Evolutionary conservation across 2,888 invertebrate genomes (phyloP).

Genomic region (Dasypolia templi): DNA sequence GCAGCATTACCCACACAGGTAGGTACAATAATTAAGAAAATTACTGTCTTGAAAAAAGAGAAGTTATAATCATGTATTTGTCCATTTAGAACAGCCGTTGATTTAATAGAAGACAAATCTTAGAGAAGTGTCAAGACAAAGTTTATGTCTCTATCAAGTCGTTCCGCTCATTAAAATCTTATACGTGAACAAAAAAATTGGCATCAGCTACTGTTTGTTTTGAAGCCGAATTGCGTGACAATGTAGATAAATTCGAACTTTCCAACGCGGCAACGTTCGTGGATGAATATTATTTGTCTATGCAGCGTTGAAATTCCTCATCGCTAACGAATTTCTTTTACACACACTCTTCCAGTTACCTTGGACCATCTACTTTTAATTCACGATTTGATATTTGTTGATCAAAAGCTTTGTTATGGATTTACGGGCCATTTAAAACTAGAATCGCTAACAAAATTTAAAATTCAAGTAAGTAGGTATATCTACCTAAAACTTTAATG

Average conservation of each 20-base stretch:
- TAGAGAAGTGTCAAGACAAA: slow-evolving; percentile 10
- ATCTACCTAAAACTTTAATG: not conserved
- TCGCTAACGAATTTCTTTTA: slow-evolving; percentile 56
- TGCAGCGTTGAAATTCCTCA: slow-evolving; percentile 50
- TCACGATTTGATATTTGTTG: not conserved
- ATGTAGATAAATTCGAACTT: slow-evolving; percentile 49
- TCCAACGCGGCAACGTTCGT: slow-evolving; percentile 28
- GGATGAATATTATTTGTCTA: not conserved
- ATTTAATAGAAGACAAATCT: not conserved
- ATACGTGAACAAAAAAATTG: slow-evolving; percentile 24
- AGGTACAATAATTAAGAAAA: not conserved
- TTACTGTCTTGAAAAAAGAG: not conserved
- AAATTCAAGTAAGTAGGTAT: not conserved
- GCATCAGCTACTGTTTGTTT: slow-evolving; percentile 47
- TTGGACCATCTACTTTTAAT: not conserved
- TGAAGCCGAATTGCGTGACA: slow-evolving; percentile 55
- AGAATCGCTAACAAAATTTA: not conserved
- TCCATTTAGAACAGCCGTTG: not conserved
- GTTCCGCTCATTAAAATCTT: slow-evolving; percentile 34
- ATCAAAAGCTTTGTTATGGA: not conserved
- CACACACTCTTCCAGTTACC: slow-evolving; percentile 32
- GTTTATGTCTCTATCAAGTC: slow-evolving; percentile 31
- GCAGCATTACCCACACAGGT: not conserved
- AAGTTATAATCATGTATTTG: no score
- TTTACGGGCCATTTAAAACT: not conserved